phyloP scores from a whole-genome alignment of 2,113 vertebrate genomes.

The Xiphophorus maculatus region DNA sequence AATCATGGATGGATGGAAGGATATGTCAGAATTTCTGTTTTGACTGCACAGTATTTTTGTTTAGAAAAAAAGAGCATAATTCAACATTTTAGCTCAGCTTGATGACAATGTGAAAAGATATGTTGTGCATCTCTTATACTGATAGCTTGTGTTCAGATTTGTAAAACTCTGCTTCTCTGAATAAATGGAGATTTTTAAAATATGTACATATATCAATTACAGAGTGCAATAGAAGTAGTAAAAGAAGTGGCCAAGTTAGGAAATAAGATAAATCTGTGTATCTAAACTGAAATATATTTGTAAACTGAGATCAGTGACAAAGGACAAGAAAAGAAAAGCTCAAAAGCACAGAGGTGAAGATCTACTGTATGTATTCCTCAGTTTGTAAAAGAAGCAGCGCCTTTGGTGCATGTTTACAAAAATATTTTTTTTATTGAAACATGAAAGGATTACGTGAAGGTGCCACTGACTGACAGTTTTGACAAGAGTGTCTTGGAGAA shows the following conservation, averaged over 20 bases:
- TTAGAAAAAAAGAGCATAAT: no score
- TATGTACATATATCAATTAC: slow-evolving; percentile 3
- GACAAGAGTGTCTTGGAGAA: slow-evolving; percentile 22
- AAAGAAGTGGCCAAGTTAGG: neutral
- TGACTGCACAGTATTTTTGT: no score
- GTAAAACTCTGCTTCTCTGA: neutral
- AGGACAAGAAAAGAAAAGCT: slow-evolving; percentile 20
- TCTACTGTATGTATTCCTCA: neutral
- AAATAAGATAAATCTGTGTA: slow-evolving; percentile 4
- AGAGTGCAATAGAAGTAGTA: slow-evolving; percentile 3
- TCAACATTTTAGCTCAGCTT: no score
- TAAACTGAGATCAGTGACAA: slow-evolving; percentile 17
- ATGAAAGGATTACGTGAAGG: slow-evolving; percentile 38
- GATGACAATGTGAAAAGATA: no score
- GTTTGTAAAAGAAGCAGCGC: slow-evolving; percentile 16
- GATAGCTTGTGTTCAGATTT: neutral
- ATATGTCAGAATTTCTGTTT: no score
- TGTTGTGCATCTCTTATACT: no score
- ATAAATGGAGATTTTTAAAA: neutral
- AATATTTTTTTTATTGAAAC: slow-evolving; percentile 9
- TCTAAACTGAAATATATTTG: slow-evolving; percentile 30
- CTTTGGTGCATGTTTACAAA: slow-evolving; percentile 20
- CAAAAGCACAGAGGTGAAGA: slow-evolving; percentile 32
- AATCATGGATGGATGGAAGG: neutral
- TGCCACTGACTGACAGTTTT: slow-evolving; percentile 7